Evolutionary conservation across 2,113 vertebrate genomes (phyloP).

Genomic region (Mugil cephalus): DNA sequence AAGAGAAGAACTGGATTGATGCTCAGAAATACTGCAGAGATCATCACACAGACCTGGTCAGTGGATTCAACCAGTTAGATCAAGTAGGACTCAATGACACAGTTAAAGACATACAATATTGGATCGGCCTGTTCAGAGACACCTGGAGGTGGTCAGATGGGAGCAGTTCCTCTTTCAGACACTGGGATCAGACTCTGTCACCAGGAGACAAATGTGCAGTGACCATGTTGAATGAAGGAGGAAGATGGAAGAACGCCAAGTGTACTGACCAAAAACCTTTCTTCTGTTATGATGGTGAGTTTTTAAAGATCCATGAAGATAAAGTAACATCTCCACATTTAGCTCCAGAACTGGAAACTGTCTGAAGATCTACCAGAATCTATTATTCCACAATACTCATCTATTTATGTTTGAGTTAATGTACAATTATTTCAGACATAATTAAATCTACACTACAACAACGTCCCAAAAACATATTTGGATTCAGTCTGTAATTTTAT

Average conservation of each 20-base stretch:
- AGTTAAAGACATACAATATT: neutral
- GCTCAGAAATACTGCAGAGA: constrained; percentile 34
- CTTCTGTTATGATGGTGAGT: constrained; percentile 47
- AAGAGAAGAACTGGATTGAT: fast-evolving
- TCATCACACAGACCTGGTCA: constrained; percentile 31
- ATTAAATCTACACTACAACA: no score
- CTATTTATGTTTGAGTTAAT: neutral
- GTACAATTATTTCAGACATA: no score
- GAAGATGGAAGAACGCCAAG: fast-evolving
- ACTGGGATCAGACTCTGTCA: neutral
- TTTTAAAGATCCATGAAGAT: neutral
- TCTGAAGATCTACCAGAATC: no score
- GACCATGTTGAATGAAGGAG: fast-evolving
- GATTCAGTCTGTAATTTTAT: no score
- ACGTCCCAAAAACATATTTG: no score
- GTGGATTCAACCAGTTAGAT: constrained; percentile 1
- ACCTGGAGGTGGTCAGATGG: constrained; percentile 29
- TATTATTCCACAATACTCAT: neutral
- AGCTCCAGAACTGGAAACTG: no score
- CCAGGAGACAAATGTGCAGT: neutral
- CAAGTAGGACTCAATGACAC: fast-evolving
- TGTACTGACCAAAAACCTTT: neutral
- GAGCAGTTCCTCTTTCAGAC: neutral
- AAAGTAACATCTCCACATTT: no score
- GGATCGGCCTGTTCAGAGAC: constrained; percentile 25